Base-by-base conservation (phyloP, 2,888 invertebrate genomes). In the Petrolisthes manimaculis region DNA sequence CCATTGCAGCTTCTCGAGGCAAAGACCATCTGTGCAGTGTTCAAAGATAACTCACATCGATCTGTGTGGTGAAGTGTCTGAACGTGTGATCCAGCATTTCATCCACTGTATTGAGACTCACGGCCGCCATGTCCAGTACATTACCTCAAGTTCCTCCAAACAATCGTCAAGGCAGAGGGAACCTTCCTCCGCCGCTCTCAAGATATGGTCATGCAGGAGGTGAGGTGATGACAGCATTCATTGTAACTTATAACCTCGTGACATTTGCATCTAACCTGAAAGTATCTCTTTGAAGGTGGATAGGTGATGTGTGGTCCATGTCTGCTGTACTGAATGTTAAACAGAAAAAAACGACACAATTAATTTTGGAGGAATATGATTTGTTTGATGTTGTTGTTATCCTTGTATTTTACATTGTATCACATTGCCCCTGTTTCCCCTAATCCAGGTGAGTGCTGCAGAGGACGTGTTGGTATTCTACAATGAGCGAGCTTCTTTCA, bases 201-300 rank as follows among this genome's bases (percentile, higher is more conserved):
- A 93, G 98, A 99, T 93, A 96, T 98, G 94, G 98, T 99, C 84
- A 99, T 99, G 97, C 98, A 98, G 93, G 99, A 99, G 95, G 97
- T 96, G 92, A 92, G 86, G 53, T 3, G 37, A 37, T 37, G 37
- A 37, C 2, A 37, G 37, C 37, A 37, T 37, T 37, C 37, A 37
- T 37, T 37, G 37, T 37, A 37, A 37, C 37, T 37, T 37, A 37
- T 2, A 37, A 37, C 37, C 37, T 37, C 37, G 0, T 37, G 37
- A 37, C 67, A 12, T 67, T 14, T 12, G 67, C 18, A 14, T 2
- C 67, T 14, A 18, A 67, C 18, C 18, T 14, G 67, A 18, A 67
- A 67, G 67, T 12, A 14, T 67, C 14, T 67, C 18, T 14, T 12
- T 67, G 18, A 67, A 14, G 67, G 18, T 67, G 3, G 18, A 14